These are phyloP conservation scores for Scylla paramamosain DNA, from an alignment of 1,140 invertebrate species.

Conservation along the genomic window DNA sequence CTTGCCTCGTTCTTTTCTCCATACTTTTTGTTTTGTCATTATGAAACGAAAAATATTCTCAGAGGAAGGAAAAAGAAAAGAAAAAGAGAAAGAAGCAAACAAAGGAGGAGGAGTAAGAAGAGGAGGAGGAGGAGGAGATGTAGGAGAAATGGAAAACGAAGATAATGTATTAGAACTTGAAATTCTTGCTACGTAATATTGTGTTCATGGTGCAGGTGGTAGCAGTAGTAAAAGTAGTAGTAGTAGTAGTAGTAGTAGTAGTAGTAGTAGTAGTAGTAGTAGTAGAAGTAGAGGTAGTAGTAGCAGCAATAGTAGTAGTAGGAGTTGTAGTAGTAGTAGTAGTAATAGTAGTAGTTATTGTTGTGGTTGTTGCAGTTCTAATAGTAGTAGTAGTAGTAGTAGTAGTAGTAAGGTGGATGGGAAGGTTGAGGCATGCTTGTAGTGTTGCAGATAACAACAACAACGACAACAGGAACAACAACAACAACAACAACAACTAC, in stretches of 20 bases:
- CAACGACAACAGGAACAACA: neutral
- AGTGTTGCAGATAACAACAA: neutral
- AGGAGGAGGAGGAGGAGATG: neutral
- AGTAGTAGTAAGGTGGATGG: neutral
- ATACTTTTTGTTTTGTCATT: neutral
- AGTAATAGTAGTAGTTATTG: neutral
- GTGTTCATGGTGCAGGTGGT: neutral
- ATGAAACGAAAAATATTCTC: too few relatives aligned
- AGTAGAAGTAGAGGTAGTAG: neutral
- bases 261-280: neutral
- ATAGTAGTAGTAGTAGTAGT: neutral
- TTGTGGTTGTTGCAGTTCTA: neutral
- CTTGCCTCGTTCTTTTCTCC: neutral
- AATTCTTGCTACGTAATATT: too few relatives aligned
- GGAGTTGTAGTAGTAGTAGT: neutral
- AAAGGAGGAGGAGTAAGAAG: neutral
- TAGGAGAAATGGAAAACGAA: neutral
- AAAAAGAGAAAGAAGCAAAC: constrained; percentile 35
- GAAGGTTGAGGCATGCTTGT: neutral
- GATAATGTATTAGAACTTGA: too few relatives aligned
- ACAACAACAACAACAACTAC: too few relatives aligned
- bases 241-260: neutral
- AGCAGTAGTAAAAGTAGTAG: neutral
- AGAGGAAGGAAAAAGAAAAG: constrained; percentile 22
- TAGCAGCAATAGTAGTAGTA: neutral